Evolutionary conservation across 2,113 vertebrate species (phyloP), one percentile per base, ranked within the genome.

Genomic region (Sceloporus tristichus): DNA sequence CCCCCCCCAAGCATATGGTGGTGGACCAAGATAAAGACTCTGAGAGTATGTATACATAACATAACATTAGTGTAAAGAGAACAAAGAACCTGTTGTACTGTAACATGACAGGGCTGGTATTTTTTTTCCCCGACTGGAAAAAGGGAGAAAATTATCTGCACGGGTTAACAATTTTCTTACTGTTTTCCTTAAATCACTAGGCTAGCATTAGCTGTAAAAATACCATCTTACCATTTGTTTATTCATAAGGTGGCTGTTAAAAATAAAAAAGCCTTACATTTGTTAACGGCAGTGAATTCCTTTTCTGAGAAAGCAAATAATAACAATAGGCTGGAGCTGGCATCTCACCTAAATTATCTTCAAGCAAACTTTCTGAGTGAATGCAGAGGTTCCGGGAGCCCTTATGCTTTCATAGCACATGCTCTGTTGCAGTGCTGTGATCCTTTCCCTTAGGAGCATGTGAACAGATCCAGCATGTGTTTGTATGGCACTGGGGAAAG

Each of bases 31-130:
- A 91, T 90, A 92, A 85, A 71, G 85, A 78, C 5, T 81, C 48
- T 79, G 14, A 85, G 0, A 13, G 59, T 81, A 82, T 88, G 78
- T 92, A 93, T 93, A 91, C 91, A 89, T 65, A 94, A 91, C 91
- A 89, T 65, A 88, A 75, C 68, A 85, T 75, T 91, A 91, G 16
- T 82, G 84, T 89, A 84, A 90, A 79, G 25, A 4, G 80, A 90
- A 89, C 27, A 87, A 88, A 94, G 87, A 3, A 18, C 66, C n/a
- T 65, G 7, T 88, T 78, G 83, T 90, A 16, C 87, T 91, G 88
- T 82, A 27, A 88, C 18, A 75, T 87, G 73, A 66, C 19, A 90
- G 87, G 90, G 54, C 4, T 54, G 90, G 84, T 90, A 88, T 82
- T 88, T 94, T 68, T 4, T 62, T 94, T 78, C 82, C 86, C 71